A percentile compares a stretch with the other conserved stretches of the same genome.
Conservation (phyloP, 2,113 vertebrate species). For the Rhinolophus ferrumequinum region DNA sequence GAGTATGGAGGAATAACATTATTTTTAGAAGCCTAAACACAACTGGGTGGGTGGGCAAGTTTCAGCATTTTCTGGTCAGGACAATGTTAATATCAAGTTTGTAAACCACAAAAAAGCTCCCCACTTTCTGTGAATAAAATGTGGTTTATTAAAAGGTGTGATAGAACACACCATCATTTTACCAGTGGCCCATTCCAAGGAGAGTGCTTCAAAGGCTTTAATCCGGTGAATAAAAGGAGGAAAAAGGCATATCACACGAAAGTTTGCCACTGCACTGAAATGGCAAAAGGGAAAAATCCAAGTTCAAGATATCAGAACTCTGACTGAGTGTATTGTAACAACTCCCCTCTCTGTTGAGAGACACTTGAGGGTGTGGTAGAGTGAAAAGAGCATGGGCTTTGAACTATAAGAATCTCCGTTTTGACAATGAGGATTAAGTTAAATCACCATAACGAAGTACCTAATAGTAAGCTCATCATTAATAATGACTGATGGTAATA, state of each 20-base stretch:
- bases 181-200: conserved; percentile 23
- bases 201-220: conserved; percentile 23
- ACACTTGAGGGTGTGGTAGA: accelerated
- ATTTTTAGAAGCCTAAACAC: conserved; percentile 85
- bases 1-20: conserved; percentile 84
- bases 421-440: background rate
- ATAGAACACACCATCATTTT: conserved; percentile 30
- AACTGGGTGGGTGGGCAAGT: conserved; percentile 86
- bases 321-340: background rate
- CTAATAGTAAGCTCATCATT: background rate
- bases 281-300: background rate
- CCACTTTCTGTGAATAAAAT: conserved; percentile 61
- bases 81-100: conserved; percentile 78
- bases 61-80: conserved; percentile 77
- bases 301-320: background rate
- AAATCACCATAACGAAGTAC: background rate
- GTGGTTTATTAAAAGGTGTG: conserved; percentile 67
- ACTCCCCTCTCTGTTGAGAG: too few relatives aligned
- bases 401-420: background rate
- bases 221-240: background rate
- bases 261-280: background rate
- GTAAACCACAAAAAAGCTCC: conserved; percentile 79
- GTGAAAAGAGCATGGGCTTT: background rate
- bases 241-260: too few relatives aligned
- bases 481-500: background rate